Evolutionary conservation across 2,888 invertebrate species (phyloP), one percentile per base, ranked within the genome.

Genomic region (Endomychus coccineus): DNA sequence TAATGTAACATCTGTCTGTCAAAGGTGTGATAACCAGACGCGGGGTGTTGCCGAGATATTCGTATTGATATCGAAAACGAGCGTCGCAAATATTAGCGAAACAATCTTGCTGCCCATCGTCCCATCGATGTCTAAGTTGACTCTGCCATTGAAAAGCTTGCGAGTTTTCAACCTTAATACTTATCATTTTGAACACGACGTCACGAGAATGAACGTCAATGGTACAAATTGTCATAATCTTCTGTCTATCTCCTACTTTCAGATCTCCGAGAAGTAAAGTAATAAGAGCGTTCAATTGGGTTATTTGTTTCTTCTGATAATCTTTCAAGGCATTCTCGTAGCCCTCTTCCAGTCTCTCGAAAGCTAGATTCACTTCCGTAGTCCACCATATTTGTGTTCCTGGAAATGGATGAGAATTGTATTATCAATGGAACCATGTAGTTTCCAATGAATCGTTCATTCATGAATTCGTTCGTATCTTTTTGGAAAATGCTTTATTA

Each of bases 211-310:
- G 95, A 1, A 95, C 95, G 59, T 91, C 90, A 41, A 90, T 92
- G 3, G 95, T 95, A 65, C 95, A 95, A 54, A 96, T 86, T 0
- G 95, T 92, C 88, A 92, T 94, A 51, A 95, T 90, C 66, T 95
- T 95, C 64, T 92, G 92, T 9, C 95, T 75, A 52, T 92, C 89
- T 1, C 85, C 85, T 1, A 77, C 71, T 0, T 78, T 77, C 43
- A 95, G 68, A 50, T 92, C 87, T 0, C 88, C 88, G 45, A 94
- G 67, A 34, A 95, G 66, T 32, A 91, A 69, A 4, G 73, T 70
- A 47, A 95, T 95, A n/a, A 95, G 69, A 0, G 83, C 74, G 57
- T 80, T 89, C 43, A 96, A 64, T 58, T 94, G 92, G 17, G 70
- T 64, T 3, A 94, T 82, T 71, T 91, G 90, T 57, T 89, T 89